phyloP scores from a whole-genome alignment of 2,113 vertebrate species.

The Ammodramus savannarum region DNA sequence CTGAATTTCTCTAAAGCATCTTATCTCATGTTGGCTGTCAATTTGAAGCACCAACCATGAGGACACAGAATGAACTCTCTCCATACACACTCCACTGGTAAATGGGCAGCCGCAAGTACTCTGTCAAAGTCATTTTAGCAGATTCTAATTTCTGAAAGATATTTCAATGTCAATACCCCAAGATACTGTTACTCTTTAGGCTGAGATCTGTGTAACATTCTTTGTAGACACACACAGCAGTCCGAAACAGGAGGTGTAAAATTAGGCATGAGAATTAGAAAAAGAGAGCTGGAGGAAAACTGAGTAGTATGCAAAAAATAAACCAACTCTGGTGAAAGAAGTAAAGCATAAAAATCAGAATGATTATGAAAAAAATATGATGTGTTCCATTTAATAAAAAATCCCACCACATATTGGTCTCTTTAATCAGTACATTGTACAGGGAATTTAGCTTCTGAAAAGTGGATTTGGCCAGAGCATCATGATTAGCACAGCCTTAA shows the following conservation, averaged over 20 bases:
- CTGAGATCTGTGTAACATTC: background rate
- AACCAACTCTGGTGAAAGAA: background rate
- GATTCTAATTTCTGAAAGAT: background rate
- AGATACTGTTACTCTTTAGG: background rate
- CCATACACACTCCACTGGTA: background rate
- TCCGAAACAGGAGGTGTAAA: background rate
- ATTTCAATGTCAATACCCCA: background rate
- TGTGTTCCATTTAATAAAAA: background rate
- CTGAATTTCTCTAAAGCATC: background rate
- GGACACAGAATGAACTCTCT: background rate
- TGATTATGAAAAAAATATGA: background rate
- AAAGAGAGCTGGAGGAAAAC: background rate
- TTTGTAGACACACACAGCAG: background rate
- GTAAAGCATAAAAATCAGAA: background rate
- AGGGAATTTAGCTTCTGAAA: background rate
- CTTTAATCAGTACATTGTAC: background rate
- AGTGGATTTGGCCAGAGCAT: background rate
- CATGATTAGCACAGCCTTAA: background rate
- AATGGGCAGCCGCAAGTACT: background rate
- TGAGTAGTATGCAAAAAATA: background rate
- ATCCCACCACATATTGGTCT: background rate
- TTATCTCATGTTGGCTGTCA: rapidly evolving
- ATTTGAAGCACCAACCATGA: background rate
- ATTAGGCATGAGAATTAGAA: background rate
- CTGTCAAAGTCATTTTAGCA: background rate